A percentile compares a stretch with the other conserved stretches of the same genome.
Conservation (phyloP, 2,888 invertebrate genomes). For the Parnassius glacialis region DNA sequence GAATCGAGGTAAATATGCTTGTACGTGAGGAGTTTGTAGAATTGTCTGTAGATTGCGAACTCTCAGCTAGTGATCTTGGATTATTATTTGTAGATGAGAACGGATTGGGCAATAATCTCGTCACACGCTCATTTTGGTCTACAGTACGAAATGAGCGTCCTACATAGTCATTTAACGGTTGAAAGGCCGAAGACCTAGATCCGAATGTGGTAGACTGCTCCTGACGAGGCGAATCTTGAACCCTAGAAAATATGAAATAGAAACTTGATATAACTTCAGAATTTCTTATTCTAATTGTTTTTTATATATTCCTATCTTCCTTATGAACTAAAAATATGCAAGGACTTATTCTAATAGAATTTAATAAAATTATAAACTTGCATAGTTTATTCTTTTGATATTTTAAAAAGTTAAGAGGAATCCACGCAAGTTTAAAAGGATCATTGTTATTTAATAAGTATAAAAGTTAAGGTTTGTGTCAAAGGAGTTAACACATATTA, state of each 20-base stretch:
- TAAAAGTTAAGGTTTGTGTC: too few species aligned
- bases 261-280: not conserved
- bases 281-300: not conserved
- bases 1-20: conserved; percentile 61
- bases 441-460: too few species aligned
- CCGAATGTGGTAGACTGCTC: conserved; percentile 57
- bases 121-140: conserved; percentile 54
- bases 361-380: not conserved
- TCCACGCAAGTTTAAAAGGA: too few species aligned
- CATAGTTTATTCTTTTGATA: too few species aligned
- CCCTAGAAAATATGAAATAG: conserved; percentile 41
- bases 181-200: conserved; percentile 68
- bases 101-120: conserved; percentile 64
- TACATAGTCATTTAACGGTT: conserved; percentile 54
- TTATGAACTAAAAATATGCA: too few species aligned
- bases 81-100: conserved; percentile 55
- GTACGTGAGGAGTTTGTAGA: conserved; percentile 59
- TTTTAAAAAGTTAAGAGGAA: too few species aligned
- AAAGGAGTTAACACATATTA: too few species aligned
- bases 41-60: conserved; percentile 36
- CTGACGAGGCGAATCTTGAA: conserved; percentile 44
- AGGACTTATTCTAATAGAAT: too few species aligned
- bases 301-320: too few species aligned
- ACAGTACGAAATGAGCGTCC: conserved; percentile 53
- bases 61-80: conserved; percentile 41